Base-by-base conservation (phyloP, 2,797 vertebrate species). In the Miichthys miiuy region DNA sequence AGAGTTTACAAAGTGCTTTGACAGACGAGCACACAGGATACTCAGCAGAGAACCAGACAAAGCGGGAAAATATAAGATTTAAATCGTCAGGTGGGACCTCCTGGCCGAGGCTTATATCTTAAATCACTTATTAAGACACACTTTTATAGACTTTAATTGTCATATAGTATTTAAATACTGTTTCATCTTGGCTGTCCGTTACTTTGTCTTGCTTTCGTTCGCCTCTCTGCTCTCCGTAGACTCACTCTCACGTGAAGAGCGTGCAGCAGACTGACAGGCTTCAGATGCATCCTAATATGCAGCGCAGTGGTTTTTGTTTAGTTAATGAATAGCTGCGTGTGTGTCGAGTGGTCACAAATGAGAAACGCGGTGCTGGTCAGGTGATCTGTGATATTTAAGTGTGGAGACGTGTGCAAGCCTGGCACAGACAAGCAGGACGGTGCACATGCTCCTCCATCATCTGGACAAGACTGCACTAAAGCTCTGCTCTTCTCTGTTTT, bases 261-360 rank as follows among this genome's bases (percentile, higher is more conserved):
- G 21, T 95, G 67, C 68, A 65, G 30, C 38, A 12, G 20, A 55
- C 27, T 51, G 8, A 21, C 25, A 20, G 34, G 64, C 57, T 46
- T 16, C 12, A 34, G 41, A 58, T 76, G 17, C 51, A 46, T 61
- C 20, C 60, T 84, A 82, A 83, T 88, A 38, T 58, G 77, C 5
- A 44, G 52, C 68, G 34, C 14, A 3, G 6, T 56, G 60, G 65
- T 84, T 46, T 64, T 25, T 71, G 67, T 61, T 77, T 42, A 20
- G 89, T 85, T 90, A 90, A 93, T 92, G 62, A 85, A 44, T 63
- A 80, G 81, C 90, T 12, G 80, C 70, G 71, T 79, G 75, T 44
- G 67, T 64, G 77, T 77, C 2, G 4, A 63, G 23, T 61, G 77
- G 25, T 82, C 30, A 1, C 67, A 74, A 90, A 92, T 90, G 4